Evolutionary conservation across 2,113 vertebrate genomes (phyloP).

Genomic region (Pseudopodoces humilis): DNA sequence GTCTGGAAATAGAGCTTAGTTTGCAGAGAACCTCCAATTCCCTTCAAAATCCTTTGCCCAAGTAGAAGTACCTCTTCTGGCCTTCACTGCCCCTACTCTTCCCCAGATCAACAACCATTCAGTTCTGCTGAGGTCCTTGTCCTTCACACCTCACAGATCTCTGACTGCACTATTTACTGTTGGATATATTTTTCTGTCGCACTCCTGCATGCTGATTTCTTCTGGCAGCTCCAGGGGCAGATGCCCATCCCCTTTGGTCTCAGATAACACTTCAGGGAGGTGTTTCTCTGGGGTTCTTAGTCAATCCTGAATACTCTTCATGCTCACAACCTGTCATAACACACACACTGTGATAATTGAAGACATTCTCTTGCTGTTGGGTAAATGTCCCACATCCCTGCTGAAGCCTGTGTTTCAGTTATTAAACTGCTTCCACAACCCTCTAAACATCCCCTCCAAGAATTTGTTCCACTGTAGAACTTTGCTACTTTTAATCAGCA

Average conservation of each 20-base stretch:
- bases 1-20: not conserved
- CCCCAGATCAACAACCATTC: not conserved
- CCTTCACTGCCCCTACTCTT: not conserved
- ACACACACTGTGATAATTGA: not conserved
- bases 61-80: rapidly evolving
- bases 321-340: not conserved
- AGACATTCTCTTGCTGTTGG: not conserved
- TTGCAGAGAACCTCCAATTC: not conserved
- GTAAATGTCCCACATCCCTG: not conserved
- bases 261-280: not conserved
- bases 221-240: not conserved
- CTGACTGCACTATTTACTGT: not conserved
- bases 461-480: not conserved
- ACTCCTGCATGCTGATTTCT: not conserved
- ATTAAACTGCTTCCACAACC: not conserved
- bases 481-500: not conserved
- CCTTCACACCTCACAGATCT: not conserved
- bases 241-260: not conserved
- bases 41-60: not conserved
- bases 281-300: not conserved
- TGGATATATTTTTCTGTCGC: not conserved
- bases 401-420: not conserved
- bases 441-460: not conserved
- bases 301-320: not conserved
- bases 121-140: not conserved